phyloP scores from a whole-genome alignment of 2,797 vertebrate genomes.

The Clamator glandarius region DNA sequence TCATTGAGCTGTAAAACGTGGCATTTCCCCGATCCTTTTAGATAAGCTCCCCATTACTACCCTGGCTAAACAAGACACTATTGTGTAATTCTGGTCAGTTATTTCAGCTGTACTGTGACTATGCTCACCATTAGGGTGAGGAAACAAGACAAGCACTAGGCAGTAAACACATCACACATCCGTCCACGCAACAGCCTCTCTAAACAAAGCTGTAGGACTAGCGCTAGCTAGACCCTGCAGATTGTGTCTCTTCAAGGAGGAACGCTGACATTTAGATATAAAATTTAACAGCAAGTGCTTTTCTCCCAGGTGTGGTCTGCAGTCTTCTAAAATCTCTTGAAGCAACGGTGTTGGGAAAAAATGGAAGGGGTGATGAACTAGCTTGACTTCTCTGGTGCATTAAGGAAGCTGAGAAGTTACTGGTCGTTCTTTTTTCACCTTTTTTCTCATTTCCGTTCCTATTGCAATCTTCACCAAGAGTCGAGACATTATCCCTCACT shows the following conservation, averaged over 20 bases:
- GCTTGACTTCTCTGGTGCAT: neutral
- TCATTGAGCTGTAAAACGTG: neutral
- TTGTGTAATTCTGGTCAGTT: neutral
- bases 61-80: neutral
- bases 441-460: neutral
- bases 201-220: neutral
- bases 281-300: slow-evolving; percentile 1
- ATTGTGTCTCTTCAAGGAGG: neutral
- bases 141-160: neutral
- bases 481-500: neutral
- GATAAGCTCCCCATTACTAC: neutral
- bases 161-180: neutral
- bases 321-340: neutral
- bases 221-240: neutral
- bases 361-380: neutral
- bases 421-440: neutral
- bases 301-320: neutral
- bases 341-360: neutral
- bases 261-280: neutral
- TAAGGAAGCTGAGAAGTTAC: neutral
- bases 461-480: neutral
- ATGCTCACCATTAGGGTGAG: neutral
- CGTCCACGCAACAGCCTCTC: neutral
- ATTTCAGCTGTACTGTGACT: neutral
- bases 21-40: neutral